These are phyloP conservation scores for Scotopteryx bipunctaria DNA, from an alignment of 2,888 invertebrate genomes.

Conservation along the genomic window DNA sequence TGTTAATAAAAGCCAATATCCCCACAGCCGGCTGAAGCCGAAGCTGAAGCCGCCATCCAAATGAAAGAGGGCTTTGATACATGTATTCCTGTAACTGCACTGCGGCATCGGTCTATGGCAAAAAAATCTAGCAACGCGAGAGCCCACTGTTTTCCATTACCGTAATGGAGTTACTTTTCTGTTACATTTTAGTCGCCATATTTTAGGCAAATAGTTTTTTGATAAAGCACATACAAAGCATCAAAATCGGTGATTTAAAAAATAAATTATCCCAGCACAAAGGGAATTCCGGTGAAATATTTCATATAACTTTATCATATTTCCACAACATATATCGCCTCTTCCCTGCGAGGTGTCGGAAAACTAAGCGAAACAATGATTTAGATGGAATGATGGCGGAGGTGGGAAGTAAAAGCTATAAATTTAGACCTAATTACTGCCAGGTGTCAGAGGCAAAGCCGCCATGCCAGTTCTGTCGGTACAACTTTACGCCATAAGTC, in stretches of 20 bases:
- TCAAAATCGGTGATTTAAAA: constrained; percentile 39
- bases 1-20: constrained; percentile 69
- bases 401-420: constrained; percentile 65
- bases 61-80: constrained; percentile 76
- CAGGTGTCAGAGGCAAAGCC: constrained; percentile 73
- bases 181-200: constrained; percentile 64
- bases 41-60: constrained; percentile 54
- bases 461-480: constrained; percentile 50
- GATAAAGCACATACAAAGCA: constrained; percentile 36
- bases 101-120: constrained; percentile 68
- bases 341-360: constrained; percentile 43
- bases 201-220: constrained; percentile 46
- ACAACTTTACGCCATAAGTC: constrained; percentile 72
- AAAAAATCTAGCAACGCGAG: constrained; percentile 63
- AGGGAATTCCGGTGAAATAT: constrained; percentile 37
- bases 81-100: constrained; percentile 75
- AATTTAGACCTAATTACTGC: constrained; percentile 74
- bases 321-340: constrained; percentile 46
- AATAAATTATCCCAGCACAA: constrained; percentile 36
- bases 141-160: constrained; percentile 77
- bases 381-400: constrained; percentile 54
- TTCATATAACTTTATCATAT: constrained; percentile 44
- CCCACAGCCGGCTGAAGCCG: constrained; percentile 55
- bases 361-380: constrained; percentile 56
- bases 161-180: constrained; percentile 73